Conservation (phyloP, 2,113 vertebrate genomes). For the Cyanistes caeruleus region DNA sequence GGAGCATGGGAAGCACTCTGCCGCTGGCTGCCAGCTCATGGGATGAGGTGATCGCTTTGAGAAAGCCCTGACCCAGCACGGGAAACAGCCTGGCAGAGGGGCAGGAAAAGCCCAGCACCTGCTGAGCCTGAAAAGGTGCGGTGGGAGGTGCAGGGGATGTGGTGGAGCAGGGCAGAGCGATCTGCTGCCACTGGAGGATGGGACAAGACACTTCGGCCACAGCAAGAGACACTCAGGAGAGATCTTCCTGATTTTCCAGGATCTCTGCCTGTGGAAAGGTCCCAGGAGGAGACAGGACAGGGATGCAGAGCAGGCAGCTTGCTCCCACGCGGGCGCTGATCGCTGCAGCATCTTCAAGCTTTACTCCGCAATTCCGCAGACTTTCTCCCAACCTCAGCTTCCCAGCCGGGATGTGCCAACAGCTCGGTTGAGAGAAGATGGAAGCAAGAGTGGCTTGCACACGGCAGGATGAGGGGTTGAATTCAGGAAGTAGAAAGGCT, state of each 20-base stretch:
- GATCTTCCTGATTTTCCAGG: background rate
- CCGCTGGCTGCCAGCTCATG: accelerated
- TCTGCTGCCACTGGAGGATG: accelerated
- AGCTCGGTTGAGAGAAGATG: background rate
- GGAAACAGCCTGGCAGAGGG: background rate
- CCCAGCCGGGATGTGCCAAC: background rate
- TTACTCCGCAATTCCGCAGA: background rate
- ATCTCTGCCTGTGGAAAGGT: background rate
- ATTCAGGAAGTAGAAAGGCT: background rate
- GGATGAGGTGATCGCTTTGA: background rate
- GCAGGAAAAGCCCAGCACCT: background rate
- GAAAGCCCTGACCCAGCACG: background rate
- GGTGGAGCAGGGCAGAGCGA: accelerated
- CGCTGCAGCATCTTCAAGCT: background rate
- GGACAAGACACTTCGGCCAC: background rate
- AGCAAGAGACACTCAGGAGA: accelerated
- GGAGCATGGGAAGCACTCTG: background rate
- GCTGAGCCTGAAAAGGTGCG: background rate
- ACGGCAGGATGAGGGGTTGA: background rate
- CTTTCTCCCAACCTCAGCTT: background rate
- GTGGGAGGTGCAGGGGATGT: background rate
- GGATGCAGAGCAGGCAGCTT: background rate
- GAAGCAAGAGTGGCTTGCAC: accelerated
- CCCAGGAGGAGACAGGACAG: background rate
- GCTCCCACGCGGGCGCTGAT: background rate